These are phyloP conservation scores for Balanococcus diminutus DNA, from an alignment of 2,888 invertebrate genomes.

Conservation along the genomic window DNA sequence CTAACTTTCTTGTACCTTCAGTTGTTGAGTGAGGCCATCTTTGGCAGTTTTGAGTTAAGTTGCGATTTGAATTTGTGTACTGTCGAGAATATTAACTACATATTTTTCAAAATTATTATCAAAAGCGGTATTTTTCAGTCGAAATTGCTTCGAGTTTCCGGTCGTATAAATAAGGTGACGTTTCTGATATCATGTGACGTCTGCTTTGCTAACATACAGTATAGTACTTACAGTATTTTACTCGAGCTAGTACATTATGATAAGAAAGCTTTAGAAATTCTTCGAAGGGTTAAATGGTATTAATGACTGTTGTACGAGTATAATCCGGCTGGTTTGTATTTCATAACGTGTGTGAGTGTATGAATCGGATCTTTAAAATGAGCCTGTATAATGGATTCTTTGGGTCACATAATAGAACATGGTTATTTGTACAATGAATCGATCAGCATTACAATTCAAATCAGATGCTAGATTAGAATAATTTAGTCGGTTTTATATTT, in stretches of 20 bases:
- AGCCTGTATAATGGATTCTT: neutral
- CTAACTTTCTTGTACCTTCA: too few species aligned
- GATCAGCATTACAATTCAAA: slow-evolving; percentile 19
- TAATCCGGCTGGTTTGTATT: neutral
- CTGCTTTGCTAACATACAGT: neutral
- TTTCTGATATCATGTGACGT: neutral
- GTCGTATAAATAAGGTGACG: neutral
- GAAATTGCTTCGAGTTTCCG: neutral
- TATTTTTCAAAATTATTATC: neutral
- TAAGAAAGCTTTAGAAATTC: neutral
- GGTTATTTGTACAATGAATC: neutral
- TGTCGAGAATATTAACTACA: neutral
- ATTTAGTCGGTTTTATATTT: neutral
- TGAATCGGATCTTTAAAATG: neutral
- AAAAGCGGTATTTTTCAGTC: neutral
- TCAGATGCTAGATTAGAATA: slow-evolving; percentile 6
- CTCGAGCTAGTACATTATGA: neutral
- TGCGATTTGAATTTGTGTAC: too few species aligned
- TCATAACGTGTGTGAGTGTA: neutral
- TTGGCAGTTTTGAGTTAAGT: too few species aligned
- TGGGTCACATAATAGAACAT: neutral
- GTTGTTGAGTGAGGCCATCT: too few species aligned
- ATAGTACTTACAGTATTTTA: neutral
- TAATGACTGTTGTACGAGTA: neutral
- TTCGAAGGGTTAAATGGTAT: neutral